Evolutionary conservation across 2,888 invertebrate genomes (phyloP), one percentile per base, ranked within the genome.

Genomic region (Octodonta nipae): DNA sequence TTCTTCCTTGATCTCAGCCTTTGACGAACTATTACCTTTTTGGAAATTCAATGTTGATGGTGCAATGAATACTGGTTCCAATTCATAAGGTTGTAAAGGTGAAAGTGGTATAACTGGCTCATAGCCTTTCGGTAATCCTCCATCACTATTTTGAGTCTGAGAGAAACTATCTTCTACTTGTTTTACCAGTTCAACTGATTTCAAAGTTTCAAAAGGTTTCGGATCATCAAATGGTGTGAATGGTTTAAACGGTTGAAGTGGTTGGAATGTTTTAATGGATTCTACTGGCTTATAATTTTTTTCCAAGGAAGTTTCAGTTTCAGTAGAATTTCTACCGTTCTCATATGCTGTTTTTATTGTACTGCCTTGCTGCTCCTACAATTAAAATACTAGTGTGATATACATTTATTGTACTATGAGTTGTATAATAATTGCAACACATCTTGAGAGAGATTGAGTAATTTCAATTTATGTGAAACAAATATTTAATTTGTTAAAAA

Each of bases 1-100:
- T 40, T 66, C 69, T 48, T 70, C 66, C 44, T 66, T 60, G 34
- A 68, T 67, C 53, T 68, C 61, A 4, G 48, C 45, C 13, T 34
- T 13, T 10, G 22, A 24, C 16, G 36, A 33, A 26, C 33, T 38
- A 25, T 28, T 34, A 15, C 16, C 20, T 2, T 28, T 25, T 22
- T 33, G 22, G 34, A 37, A 41, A 30, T 43, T 30, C 20, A 37
- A 34, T 11, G n/a, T 32, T 17, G 34, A 24, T 11, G 33, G 35
- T 4, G 42, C 29, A 3, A 39, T 34, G 14, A 31, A 39, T 4
- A 37, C 26, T 13, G 38, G 20, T 26, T 37, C 35, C 7, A 43
- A 22, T 28, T 45, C 36, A 11, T 10, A 22, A 3, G 22, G 22
- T 11, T 22, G n/a, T 13, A 40, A 26, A 8, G 37, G 40, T 12